Percentiles rank a stretch among this genome's conserved stretches.
phyloP scores from a whole-genome alignment of 2,888 invertebrate species.

The Artemia sinica region DNA sequence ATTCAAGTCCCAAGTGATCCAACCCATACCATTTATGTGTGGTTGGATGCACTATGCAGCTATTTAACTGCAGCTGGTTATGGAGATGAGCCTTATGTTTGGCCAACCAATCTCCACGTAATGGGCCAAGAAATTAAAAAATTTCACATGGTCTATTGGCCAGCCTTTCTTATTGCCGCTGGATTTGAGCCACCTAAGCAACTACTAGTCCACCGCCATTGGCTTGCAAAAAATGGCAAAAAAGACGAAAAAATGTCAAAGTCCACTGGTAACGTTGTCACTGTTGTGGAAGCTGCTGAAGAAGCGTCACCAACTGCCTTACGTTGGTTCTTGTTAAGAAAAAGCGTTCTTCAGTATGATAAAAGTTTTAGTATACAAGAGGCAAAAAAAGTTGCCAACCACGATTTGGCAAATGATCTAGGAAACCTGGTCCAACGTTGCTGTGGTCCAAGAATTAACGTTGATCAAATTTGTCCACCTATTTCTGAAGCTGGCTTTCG shows the following conservation, averaged over 20 bases:
- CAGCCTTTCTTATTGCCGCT: constrained; percentile 82
- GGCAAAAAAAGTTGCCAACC: constrained; percentile 55
- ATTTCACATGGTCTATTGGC: constrained; percentile 99
- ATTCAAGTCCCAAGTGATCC: constrained; percentile 66
- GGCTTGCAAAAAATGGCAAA: no score
- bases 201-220: constrained; percentile 82
- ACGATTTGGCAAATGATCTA: constrained; percentile 74
- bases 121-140: constrained; percentile 96
- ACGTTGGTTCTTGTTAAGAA: constrained; percentile 71
- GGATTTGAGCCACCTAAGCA: constrained; percentile 59
- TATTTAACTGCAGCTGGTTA: constrained; percentile 66
- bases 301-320: constrained; percentile 53
- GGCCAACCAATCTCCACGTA: constrained; percentile 78
- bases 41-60: constrained; percentile 90
- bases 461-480: constrained; percentile 49
- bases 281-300: constrained; percentile 46
- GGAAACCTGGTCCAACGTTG: constrained; percentile 76
- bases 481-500: constrained; percentile 35
- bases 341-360: constrained; percentile 74
- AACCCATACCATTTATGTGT: constrained; percentile 82
- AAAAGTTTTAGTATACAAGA: constrained; percentile 70
- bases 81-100: constrained; percentile 33
- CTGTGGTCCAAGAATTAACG: constrained; percentile 58
- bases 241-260: constrained; percentile 92
- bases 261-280: constrained; percentile 72